phyloP scores from a whole-genome alignment of 2,797 vertebrate genomes.

The Pipistrellus pygmaeus region DNA sequence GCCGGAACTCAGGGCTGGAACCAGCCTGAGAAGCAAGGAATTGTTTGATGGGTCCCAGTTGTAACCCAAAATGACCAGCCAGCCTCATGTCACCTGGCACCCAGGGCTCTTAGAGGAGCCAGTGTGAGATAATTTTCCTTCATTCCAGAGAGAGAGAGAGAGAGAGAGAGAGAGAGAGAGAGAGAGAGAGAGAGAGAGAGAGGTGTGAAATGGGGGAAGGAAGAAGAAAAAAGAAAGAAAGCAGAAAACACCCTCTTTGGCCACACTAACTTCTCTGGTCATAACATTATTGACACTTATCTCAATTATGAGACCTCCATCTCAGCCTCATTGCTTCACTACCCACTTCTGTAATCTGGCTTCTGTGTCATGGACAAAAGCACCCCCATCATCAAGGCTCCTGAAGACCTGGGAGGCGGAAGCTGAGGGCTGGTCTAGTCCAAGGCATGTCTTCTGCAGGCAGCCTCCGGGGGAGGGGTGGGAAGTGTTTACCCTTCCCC shows the following conservation, averaged over 20 bases:
- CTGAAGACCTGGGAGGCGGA: not conserved
- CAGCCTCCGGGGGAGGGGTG: not conserved
- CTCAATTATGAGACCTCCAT: not conserved
- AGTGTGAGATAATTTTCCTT: not conserved
- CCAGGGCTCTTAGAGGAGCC: not conserved
- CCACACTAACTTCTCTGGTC: not conserved
- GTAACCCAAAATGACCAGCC: slow-evolving; percentile 26
- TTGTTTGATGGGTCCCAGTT: not conserved
- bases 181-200: not conserved
- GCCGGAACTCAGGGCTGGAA: not conserved
- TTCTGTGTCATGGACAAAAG: not conserved
- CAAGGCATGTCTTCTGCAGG: not conserved
- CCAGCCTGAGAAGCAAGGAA: not conserved
- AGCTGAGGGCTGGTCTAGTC: not conserved
- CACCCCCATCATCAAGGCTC: not conserved
- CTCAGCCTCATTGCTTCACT: not conserved
- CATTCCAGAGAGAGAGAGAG: not conserved
- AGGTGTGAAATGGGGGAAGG: too few relatives aligned
- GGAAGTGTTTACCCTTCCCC: not conserved
- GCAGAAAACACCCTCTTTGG: not conserved
- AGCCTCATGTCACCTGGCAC: not conserved
- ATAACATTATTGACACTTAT: not conserved
- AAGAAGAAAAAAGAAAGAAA: not conserved
- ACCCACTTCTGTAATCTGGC: not conserved
- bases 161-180: too few relatives aligned